phyloP scores from a whole-genome alignment of 1,140 invertebrate species.

The Trigoniulus corallinus region DNA sequence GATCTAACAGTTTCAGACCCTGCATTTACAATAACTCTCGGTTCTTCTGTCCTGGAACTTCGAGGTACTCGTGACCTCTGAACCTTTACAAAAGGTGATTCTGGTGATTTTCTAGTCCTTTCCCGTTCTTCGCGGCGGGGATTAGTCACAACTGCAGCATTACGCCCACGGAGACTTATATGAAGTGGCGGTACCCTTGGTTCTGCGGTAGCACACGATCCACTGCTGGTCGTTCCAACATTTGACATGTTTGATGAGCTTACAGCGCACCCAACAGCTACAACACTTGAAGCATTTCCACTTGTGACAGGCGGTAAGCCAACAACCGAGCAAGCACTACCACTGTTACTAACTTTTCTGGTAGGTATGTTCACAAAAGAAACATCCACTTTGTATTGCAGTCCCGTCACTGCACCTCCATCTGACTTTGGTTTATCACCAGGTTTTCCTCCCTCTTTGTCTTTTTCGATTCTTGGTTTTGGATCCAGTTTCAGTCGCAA shows the following conservation, averaged over 20 bases:
- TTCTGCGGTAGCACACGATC: background rate
- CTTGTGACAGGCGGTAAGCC: background rate
- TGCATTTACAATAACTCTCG: too few relatives aligned
- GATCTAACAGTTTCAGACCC: too few relatives aligned
- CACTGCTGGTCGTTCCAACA: background rate
- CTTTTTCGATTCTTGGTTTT: slow-evolving; percentile 11
- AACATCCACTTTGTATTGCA: slow-evolving; percentile 54
- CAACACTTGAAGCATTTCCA: background rate
- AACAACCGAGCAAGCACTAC: slow-evolving; percentile 25
- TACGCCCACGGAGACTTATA: slow-evolving; percentile 66
- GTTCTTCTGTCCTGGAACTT: background rate
- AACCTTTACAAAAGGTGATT: too few relatives aligned
- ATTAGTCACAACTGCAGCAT: slow-evolving; percentile 64
- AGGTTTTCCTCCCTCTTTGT: slow-evolving; percentile 10
- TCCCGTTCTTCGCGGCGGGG: slow-evolving; percentile 15
- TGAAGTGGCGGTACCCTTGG: slow-evolving; percentile 65
- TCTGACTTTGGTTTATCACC: background rate
- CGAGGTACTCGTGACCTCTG: background rate
- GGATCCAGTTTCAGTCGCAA: slow-evolving; percentile 56
- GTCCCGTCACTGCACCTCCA: slow-evolving; percentile 19
- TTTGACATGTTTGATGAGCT: background rate
- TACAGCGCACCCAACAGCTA: background rate
- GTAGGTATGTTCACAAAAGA: slow-evolving; percentile 35
- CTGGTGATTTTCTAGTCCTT: too few relatives aligned
- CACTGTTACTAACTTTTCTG: slow-evolving; percentile 1